phyloP scores from a whole-genome alignment of 1,140 invertebrate species.

The Phthorimaea operculella region DNA sequence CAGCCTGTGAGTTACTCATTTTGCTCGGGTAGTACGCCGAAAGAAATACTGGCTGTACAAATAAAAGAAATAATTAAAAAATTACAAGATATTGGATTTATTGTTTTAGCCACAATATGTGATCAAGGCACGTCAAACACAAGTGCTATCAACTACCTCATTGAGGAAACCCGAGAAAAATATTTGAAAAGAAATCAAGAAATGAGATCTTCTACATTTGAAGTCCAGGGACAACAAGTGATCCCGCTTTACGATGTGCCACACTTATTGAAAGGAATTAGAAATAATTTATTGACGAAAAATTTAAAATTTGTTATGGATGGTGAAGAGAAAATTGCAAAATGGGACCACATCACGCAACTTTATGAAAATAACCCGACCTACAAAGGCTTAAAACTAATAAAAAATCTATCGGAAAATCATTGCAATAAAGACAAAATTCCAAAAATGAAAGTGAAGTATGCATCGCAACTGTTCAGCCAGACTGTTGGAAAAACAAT shows the following conservation, averaged over 20 bases:
- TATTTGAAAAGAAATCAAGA: not conserved
- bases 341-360: constrained; percentile 13
- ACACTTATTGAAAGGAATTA: constrained; percentile 12
- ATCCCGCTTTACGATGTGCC: constrained; percentile 11
- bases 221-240: not conserved
- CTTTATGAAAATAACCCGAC: constrained; percentile 12
- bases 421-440: constrained; percentile 14
- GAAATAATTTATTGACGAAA: constrained; percentile 15
- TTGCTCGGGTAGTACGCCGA: constrained; percentile 14
- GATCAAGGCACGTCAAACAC: constrained; percentile 23
- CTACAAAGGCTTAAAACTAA: constrained; percentile 13
- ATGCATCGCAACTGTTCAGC: constrained; percentile 15
- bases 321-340: constrained; percentile 5
- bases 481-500: constrained; percentile 10
- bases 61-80: constrained; percentile 18
- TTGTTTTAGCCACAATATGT: constrained; percentile 21
- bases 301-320: constrained; percentile 7
- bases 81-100: constrained; percentile 14
- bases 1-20: constrained; percentile 33
- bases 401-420: constrained; percentile 12
- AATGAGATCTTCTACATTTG: not conserved
- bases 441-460: constrained; percentile 17
- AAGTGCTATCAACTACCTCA: constrained; percentile 18
- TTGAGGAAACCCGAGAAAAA: constrained; percentile 1
- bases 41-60: constrained; percentile 1